Conservation (phyloP, 2,797 vertebrate species). For the Labroides dimidiatus region DNA sequence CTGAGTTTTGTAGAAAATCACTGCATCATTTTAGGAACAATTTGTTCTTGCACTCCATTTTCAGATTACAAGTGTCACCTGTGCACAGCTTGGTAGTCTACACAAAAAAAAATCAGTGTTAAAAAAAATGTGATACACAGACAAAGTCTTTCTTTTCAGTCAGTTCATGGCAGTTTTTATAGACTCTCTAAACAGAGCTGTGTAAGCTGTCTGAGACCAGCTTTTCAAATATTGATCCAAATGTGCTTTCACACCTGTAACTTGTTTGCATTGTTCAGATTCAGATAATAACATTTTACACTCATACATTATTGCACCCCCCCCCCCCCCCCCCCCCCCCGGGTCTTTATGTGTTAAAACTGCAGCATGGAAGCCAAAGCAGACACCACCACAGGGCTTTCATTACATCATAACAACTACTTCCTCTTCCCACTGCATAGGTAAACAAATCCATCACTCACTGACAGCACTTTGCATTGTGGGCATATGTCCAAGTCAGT, state of each 20-base stretch:
- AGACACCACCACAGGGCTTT: too few species aligned
- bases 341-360: too few species aligned
- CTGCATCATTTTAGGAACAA: constrained; percentile 38
- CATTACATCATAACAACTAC: too few species aligned
- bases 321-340: too few species aligned
- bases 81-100: constrained; percentile 21
- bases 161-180: not conserved
- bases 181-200: not conserved
- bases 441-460: too few species aligned
- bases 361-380: too few species aligned
- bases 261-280: too few species aligned
- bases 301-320: too few species aligned
- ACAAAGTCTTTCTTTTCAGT: constrained; percentile 17
- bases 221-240: constrained; percentile 1
- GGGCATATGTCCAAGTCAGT: too few species aligned
- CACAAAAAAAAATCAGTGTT: constrained; percentile 1
- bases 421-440: too few species aligned
- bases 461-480: too few species aligned
- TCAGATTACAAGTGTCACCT: constrained; percentile 14
- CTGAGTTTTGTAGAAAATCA: constrained; percentile 35
- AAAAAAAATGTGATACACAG: constrained; percentile 2
- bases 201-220: not conserved
- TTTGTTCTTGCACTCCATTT: constrained; percentile 42
- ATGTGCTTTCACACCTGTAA: not conserved
- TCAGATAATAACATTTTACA: too few species aligned